Conservation (phyloP, 2,113 vertebrate genomes). For the Podiceps cristatus region DNA sequence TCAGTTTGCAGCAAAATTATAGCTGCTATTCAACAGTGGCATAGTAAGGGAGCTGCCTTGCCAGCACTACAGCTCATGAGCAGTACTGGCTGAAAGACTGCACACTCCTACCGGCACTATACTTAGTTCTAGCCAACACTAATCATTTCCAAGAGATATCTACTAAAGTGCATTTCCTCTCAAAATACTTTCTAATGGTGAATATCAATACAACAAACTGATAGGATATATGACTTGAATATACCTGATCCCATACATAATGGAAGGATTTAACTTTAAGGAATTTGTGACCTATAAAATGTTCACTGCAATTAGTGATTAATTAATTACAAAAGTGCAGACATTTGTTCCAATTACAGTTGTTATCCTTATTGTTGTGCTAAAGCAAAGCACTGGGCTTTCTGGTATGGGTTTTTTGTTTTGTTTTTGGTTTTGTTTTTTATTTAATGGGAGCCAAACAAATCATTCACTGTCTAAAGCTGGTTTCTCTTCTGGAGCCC, state of each 20-base stretch:
- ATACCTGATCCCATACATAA: neutral
- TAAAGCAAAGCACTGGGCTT: neutral
- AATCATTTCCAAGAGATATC: neutral
- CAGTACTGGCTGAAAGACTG: neutral
- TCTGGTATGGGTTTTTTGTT: neutral
- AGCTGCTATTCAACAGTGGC: neutral
- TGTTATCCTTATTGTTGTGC: neutral
- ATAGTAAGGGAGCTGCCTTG: neutral
- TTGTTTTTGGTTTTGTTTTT: too few relatives aligned
- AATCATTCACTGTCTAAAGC: neutral
- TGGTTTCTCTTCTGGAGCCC: neutral
- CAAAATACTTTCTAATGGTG: conserved; percentile 32
- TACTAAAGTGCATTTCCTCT: conserved; percentile 6
- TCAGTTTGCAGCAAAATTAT: neutral
- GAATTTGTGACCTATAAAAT: conserved; percentile 32
- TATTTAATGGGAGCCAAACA: neutral
- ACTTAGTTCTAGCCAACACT: neutral
- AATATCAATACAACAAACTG: conserved; percentile 6
- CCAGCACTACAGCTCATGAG: neutral
- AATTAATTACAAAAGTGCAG: neutral
- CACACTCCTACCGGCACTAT: neutral
- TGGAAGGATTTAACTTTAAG: conserved; percentile 18
- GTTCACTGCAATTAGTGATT: conserved; percentile 11
- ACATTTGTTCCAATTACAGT: neutral
- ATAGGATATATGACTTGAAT: neutral